phyloP scores from a whole-genome alignment of 2,888 invertebrate genomes.

The Arctia plantaginis region DNA sequence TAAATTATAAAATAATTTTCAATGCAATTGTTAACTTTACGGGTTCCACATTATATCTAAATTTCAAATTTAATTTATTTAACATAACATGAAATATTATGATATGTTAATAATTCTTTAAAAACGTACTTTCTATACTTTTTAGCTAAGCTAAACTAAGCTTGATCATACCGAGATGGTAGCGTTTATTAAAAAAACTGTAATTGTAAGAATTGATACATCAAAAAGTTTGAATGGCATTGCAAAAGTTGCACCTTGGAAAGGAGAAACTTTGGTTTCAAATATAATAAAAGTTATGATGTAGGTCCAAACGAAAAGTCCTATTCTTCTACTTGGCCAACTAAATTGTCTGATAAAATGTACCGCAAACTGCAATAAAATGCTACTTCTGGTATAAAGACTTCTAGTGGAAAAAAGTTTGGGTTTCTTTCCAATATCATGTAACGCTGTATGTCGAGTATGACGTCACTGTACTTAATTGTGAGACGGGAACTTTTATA shows the following conservation, averaged over 20 bases:
- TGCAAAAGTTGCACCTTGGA: not conserved
- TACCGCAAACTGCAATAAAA: slow-evolving; percentile 2
- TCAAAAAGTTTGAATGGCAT: not conserved
- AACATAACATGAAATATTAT: too few species aligned
- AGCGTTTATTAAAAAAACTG: not conserved
- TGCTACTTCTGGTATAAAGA: slow-evolving; percentile 3
- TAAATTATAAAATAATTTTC: too few species aligned
- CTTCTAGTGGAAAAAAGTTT: slow-evolving; percentile 10
- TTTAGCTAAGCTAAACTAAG: too few species aligned
- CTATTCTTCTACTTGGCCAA: not conserved
- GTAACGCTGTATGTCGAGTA: slow-evolving; percentile 7
- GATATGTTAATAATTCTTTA: too few species aligned
- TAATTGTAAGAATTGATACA: not conserved
- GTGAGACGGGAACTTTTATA: slow-evolving; percentile 3
- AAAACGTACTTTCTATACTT: too few species aligned
- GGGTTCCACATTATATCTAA: not conserved
- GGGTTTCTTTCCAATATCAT: not conserved
- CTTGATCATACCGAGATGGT: not conserved
- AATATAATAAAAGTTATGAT: slow-evolving; percentile 1
- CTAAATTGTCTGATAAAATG: slow-evolving; percentile 5
- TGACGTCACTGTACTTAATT: slow-evolving; percentile 10
- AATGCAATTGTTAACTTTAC: not conserved
- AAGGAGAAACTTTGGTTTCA: not conserved
- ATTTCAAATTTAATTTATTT: too few species aligned
- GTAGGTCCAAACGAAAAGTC: not conserved